These are phyloP conservation scores for Indri indri DNA, from an alignment of 2,113 vertebrate species.

Conservation along the genomic window DNA sequence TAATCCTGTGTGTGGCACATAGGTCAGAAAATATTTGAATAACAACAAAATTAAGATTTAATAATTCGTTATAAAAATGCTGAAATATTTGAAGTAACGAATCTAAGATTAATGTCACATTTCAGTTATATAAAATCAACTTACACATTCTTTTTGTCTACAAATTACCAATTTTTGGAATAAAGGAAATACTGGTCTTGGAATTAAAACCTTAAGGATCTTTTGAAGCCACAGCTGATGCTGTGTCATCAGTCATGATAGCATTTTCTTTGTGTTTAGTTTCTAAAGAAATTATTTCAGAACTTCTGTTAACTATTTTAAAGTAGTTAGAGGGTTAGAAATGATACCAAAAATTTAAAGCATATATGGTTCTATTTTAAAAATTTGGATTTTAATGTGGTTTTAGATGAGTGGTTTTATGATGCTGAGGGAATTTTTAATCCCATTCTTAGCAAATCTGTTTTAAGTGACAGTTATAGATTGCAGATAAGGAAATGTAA, in stretches of 20 bases:
- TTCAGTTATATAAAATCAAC: neutral
- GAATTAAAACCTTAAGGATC: neutral
- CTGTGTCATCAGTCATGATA: accelerated
- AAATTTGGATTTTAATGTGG: neutral
- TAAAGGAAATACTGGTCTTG: neutral
- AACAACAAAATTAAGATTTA: neutral
- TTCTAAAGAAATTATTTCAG: neutral
- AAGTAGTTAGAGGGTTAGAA: neutral
- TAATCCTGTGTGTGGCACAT: neutral
- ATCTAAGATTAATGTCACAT: neutral
- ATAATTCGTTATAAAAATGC: neutral
- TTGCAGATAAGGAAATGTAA: neutral
- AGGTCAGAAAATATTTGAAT: neutral
- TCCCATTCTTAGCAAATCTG: neutral
- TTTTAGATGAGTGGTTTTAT: neutral
- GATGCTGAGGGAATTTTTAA: neutral
- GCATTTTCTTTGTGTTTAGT: neutral
- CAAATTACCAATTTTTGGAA: neutral
- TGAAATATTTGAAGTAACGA: neutral
- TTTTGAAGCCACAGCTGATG: neutral
- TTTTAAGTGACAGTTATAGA: neutral
- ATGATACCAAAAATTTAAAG: neutral
- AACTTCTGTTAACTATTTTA: neutral
- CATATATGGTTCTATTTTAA: neutral
- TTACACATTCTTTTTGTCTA: neutral